Base-by-base conservation (phyloP, 2,113 vertebrate species). In the Chloebia gouldiae region DNA sequence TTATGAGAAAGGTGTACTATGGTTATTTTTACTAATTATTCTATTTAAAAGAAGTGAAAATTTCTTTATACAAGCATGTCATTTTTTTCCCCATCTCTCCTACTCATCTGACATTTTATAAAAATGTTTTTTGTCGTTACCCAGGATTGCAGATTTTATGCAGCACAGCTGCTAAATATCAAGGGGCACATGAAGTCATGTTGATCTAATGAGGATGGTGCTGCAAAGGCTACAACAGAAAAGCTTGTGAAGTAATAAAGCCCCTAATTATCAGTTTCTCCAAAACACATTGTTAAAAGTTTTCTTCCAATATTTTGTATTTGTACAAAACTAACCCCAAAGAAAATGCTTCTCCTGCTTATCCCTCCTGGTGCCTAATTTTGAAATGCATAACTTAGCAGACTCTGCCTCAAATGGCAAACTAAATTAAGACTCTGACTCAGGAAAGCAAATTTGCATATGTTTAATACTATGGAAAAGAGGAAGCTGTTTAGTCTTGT, bases 341-440 rank as follows among this genome's bases (percentile, higher is more conserved):
- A 50, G 30, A 88, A 92, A 33, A 56, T 23, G 15, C 66, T 94
- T 92, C 10, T 83, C n/a, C 15, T 77, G 30, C 9, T 87, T 91
- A 60, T 31, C 19, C 78, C 77, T 96, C 59, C 60, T 72, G 39
- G 63, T 70, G 63, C 25, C 78, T 97, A 84, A 96, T 87, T 95
- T 90, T 94, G 35, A 97, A 93, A 93, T 80, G n/a, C 22, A 68
- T 91, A 95, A 91, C 77, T 95, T 96, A 90, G 51, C 64, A 81
- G 45, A 89, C 14, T 83, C 11, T 76, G 21, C 33, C 65, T 71
- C 59, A 81, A 93, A 78, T 83, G 63, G 31, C 42, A 75, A 66
- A 93, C n/a, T 68, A 82, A 85, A 76, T 42, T 71, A 89, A 78
- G 57, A 66, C 22, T 64, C 37, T 89, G 51, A 47, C 14, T 89